Conservation (phyloP, 2,797 vertebrate genomes). For the Ctenosaura bakeri region DNA sequence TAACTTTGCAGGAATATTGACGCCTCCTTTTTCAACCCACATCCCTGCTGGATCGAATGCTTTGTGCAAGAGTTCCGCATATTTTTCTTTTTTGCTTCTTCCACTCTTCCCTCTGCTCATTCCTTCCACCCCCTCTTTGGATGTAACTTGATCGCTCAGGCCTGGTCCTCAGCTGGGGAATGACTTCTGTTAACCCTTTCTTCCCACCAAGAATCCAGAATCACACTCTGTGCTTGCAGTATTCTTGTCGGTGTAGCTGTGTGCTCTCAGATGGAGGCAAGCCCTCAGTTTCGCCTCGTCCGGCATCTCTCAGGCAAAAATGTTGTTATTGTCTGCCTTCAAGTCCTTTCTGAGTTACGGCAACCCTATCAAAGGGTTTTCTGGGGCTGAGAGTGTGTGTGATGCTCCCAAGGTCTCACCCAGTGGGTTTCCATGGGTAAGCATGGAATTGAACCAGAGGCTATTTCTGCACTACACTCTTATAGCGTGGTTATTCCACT, state of each 20-base stretch:
- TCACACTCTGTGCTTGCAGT: rapidly evolving
- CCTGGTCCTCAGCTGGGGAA: slow-evolving; percentile 79
- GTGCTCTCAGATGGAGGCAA: not conserved
- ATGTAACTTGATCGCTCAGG: slow-evolving; percentile 78
- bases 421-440: too few relatives aligned
- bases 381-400: too few relatives aligned
- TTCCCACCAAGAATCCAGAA: slow-evolving; percentile 42
- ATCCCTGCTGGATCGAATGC: slow-evolving; percentile 70
- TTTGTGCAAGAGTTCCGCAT: slow-evolving; percentile 60
- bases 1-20: slow-evolving; percentile 43
- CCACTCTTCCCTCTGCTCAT: slow-evolving; percentile 53
- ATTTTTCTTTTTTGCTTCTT: slow-evolving; percentile 69
- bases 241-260: not conserved
- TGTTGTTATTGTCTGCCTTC: too few relatives aligned
- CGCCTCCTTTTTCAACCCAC: slow-evolving; percentile 49
- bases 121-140: slow-evolving; percentile 74
- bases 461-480: too few relatives aligned
- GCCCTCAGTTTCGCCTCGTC: not conserved
- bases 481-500: too few relatives aligned
- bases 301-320: not conserved
- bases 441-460: too few relatives aligned
- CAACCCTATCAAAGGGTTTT: too few relatives aligned
- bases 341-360: too few relatives aligned
- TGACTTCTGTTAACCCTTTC: slow-evolving; percentile 81
- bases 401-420: too few relatives aligned